Evolutionary conservation across 2,797 vertebrate species (phyloP).

Genomic region (Arrhamphus sclerolepis): DNA sequence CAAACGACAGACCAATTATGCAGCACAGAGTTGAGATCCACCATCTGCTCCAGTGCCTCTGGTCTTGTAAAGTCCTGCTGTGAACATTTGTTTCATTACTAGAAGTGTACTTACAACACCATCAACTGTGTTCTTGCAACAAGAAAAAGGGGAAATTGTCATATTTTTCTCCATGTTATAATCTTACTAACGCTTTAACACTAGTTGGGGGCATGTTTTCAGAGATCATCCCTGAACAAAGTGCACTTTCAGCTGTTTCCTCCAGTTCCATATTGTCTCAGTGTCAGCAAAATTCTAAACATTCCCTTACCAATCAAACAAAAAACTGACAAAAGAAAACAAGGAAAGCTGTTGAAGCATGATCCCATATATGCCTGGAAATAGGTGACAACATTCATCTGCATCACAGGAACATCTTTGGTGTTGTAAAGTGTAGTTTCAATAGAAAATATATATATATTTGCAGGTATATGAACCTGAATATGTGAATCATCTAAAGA

Average conservation of each 20-base stretch:
- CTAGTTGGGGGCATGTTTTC: conserved; percentile 30
- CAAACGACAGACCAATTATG: conserved; percentile 11
- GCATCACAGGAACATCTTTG: conserved; percentile 15
- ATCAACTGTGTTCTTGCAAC: not conserved
- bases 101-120: not conserved
- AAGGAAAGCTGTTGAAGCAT: conserved; percentile 1
- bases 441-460: not conserved
- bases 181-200: conserved; percentile 10
- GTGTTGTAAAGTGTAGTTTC: not conserved
- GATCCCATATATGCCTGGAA: conserved; percentile 20
- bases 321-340: conserved; percentile 30
- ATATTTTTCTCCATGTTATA: conserved; percentile 2
- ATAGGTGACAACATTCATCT: conserved; percentile 15
- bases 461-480: conserved; percentile 30
- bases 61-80: conserved; percentile 14
- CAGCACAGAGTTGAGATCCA: conserved; percentile 22
- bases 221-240: conserved; percentile 42
- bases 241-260: conserved; percentile 51
- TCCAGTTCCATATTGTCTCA: conserved; percentile 34
- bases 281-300: conserved; percentile 51
- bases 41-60: conserved; percentile 2
- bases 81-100: conserved; percentile 26
- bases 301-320: conserved; percentile 52
- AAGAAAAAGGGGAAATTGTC: not conserved
- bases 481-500: conserved; percentile 33